phyloP scores from a whole-genome alignment of 2,113 vertebrate species.

The Larimichthys crocea region DNA sequence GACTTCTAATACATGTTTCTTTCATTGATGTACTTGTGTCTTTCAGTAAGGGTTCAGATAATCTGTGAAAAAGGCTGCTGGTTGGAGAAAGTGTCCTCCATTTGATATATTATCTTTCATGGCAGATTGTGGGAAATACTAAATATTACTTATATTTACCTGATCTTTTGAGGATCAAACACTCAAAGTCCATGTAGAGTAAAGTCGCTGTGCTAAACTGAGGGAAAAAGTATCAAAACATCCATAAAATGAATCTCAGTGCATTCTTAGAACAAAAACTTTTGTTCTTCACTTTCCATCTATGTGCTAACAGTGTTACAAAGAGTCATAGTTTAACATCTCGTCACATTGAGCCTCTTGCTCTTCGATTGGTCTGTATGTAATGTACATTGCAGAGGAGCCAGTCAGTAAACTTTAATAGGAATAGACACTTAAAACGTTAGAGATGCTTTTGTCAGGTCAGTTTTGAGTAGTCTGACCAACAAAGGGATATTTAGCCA shows the following conservation, averaged over 20 bases:
- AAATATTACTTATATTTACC: neutral
- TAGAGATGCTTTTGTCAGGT: neutral
- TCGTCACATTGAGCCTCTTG: neutral
- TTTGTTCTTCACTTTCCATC: neutral
- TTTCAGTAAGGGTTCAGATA: neutral
- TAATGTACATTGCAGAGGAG: neutral
- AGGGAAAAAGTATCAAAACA: neutral
- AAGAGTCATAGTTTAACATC: neutral
- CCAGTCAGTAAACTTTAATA: neutral
- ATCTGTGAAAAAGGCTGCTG: neutral
- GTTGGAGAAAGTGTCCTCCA: neutral
- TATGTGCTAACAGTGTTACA: neutral
- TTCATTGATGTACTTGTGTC: neutral
- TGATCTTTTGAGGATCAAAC: neutral
- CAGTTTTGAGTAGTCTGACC: neutral
- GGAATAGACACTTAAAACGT: neutral
- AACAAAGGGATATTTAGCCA: neutral
- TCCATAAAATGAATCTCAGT: neutral
- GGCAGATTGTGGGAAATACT: neutral
- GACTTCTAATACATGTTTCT: neutral
- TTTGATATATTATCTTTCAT: neutral
- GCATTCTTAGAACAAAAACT: neutral
- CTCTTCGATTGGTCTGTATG: neutral
- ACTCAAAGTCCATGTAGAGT: neutral
- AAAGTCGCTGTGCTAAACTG: neutral